These are phyloP conservation scores for Drosophila planitibia DNA, from an alignment of 2,888 invertebrate species.

Conservation along the genomic window DNA sequence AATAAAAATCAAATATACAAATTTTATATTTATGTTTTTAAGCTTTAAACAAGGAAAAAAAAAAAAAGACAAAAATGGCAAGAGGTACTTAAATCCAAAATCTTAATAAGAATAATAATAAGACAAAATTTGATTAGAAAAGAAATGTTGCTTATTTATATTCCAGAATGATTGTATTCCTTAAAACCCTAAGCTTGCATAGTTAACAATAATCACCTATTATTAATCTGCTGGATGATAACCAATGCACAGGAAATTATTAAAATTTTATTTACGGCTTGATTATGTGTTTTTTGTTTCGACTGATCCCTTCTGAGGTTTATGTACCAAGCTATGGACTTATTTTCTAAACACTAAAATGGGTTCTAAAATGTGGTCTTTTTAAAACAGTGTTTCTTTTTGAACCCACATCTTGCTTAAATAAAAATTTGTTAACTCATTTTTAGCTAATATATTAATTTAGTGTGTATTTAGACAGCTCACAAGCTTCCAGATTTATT, in stretches of 20 bases:
- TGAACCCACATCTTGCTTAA: no score
- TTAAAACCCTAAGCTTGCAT: not conserved
- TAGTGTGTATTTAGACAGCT: not conserved
- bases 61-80: not conserved
- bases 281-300: not conserved
- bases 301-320: not conserved
- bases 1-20: not conserved
- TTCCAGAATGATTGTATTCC: not conserved
- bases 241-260: accelerated
- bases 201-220: accelerated
- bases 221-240: not conserved
- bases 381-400: no score
- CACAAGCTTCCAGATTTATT: not conserved
- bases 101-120: not conserved
- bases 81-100: not conserved
- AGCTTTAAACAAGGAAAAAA: not conserved
- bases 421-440: no score
- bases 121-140: not conserved
- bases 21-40: not conserved
- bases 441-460: not conserved
- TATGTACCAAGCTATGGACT: not conserved
- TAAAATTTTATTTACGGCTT: not conserved
- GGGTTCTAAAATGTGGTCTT: no score
- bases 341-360: not conserved
- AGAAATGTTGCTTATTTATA: not conserved